Evolutionary conservation across 2,888 invertebrate species (phyloP), one percentile per base, ranked within the genome.

Genomic region (Epiblema foenella): DNA sequence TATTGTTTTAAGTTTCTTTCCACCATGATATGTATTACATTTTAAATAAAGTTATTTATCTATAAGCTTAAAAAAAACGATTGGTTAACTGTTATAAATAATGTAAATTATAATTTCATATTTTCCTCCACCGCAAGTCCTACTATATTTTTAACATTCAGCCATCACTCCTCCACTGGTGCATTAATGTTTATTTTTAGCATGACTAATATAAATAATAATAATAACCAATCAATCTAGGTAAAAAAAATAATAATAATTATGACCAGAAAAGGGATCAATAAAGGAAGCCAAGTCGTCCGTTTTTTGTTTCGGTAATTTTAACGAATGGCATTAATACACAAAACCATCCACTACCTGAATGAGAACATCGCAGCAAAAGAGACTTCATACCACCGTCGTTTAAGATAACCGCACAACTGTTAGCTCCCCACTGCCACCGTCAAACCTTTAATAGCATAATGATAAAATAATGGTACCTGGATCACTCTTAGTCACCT

Each of bases 401-500:
- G 56, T 52, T 72, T 67, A 68, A 24, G 24, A 67, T 63, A 57
- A 72, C 68, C 62, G 39, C 57, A 63, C 29, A 54, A 68, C 58
- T 42, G 68, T 68, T 68, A 72, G 63, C 64, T 51, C 33, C 54
- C 60, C 57, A 42, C 52, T 69, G 29, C 71, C 68, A 71, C 67
- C 65, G 51, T 20, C 64, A 59, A 60, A 58, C 66, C 73, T 70
- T 73, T 70, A 70, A 63, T 67, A 33, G 63, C 58, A 64, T 60
- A 54, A 57, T 67, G 37, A 58, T 65, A 42, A 66, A 87, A 83
- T 76, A 85, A 84, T 81, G 85, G 85, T 91, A 93, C 91, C 91
- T 92, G 89, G 83, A 87, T 86, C 82, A 81, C 85, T 84, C 84
- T 86, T 92, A 93, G 87, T 91, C 93, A 96, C 96, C 95, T 97